Conservation (phyloP, 2,113 vertebrate species). For the Ailurus styani region DNA sequence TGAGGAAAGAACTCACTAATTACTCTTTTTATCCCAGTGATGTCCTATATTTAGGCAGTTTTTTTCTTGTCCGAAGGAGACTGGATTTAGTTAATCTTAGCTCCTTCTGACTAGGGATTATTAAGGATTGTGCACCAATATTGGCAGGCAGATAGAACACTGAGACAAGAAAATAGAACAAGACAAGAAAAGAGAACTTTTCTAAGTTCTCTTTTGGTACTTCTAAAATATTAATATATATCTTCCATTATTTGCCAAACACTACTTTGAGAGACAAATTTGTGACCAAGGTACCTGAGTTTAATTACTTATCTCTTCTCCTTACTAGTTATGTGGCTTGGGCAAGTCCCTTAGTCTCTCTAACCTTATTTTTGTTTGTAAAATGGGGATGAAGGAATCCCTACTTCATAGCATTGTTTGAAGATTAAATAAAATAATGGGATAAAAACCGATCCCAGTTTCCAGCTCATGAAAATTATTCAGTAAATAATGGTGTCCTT, state of each 20-base stretch:
- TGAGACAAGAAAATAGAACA: not conserved
- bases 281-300: not conserved
- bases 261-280: not conserved
- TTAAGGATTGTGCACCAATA: not conserved
- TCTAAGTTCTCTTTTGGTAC: not conserved
- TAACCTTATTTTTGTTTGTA: not conserved
- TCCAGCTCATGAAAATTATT: not conserved
- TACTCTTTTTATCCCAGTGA: not conserved
- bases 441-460: not conserved
- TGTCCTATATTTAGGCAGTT: not conserved
- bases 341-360: not conserved
- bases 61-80: not conserved
- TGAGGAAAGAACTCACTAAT: constrained; percentile 24
- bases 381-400: not conserved
- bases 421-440: not conserved
- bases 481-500: not conserved
- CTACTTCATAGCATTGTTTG: not conserved
- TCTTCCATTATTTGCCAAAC: not conserved
- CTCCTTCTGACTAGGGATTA: not conserved
- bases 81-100: constrained; percentile 2
- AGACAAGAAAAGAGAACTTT: not conserved
- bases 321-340: not conserved
- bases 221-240: not conserved
- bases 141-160: not conserved
- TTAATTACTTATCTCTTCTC: not conserved